Conservation (phyloP, 2,797 vertebrate species). For the Varecia variegata region DNA sequence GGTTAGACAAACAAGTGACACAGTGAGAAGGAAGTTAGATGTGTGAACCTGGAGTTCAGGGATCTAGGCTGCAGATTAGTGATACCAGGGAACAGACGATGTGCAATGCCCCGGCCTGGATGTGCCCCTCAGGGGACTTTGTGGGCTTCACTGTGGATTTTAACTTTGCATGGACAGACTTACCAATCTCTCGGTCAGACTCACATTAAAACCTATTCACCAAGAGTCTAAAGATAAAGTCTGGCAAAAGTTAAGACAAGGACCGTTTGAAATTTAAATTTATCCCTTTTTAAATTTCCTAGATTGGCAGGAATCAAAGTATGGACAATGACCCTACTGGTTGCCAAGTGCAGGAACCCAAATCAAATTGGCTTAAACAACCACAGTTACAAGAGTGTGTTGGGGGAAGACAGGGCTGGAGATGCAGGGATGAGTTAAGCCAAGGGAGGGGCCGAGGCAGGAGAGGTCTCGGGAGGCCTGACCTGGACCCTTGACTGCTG, state of each 20-base stretch:
- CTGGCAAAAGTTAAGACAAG: background rate
- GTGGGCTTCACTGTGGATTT: background rate
- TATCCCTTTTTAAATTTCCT: background rate
- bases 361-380: background rate
- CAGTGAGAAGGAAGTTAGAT: background rate
- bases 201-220: background rate
- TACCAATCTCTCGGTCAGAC: background rate
- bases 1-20: background rate
- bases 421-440: too few species aligned
- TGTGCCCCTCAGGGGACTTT: background rate
- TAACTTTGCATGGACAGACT: background rate
- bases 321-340: background rate
- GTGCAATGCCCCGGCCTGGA: accelerated
- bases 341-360: background rate
- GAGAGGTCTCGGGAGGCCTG: background rate
- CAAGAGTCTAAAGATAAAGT: background rate
- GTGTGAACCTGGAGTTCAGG: background rate
- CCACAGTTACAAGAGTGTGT: too few species aligned
- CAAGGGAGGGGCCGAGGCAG: background rate
- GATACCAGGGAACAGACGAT: too few species aligned
- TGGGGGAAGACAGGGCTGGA: too few species aligned
- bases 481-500: background rate
- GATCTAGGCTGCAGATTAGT: too few species aligned
- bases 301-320: background rate
- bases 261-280: background rate